A percentile compares a stretch with the other conserved stretches of the same genome.
These are phyloP conservation scores for Cydia amplana DNA, from an alignment of 1,140 invertebrate species.

Conservation along the genomic window DNA sequence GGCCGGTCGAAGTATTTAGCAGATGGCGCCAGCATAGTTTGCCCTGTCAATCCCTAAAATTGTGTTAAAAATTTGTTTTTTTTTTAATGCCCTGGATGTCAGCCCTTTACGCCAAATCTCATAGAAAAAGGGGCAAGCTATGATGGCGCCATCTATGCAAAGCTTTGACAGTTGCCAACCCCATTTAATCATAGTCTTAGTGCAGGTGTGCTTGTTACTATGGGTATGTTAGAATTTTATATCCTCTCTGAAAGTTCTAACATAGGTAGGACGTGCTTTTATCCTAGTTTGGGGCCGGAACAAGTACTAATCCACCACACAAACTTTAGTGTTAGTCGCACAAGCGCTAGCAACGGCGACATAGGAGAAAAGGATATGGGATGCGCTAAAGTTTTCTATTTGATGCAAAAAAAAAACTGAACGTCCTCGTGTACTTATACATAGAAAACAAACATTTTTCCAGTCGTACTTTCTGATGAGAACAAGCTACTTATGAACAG, in stretches of 20 bases:
- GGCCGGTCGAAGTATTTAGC: too few species aligned
- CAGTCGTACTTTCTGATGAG: too few species aligned
- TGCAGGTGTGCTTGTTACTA: not conserved
- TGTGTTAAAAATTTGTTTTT: too few species aligned
- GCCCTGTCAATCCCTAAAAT: too few species aligned
- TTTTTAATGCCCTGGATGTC: too few species aligned
- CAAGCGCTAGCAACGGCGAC: not conserved
- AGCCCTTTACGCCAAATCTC: too few species aligned
- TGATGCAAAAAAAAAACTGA: not conserved
- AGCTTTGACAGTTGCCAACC: too few species aligned
- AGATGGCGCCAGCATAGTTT: too few species aligned
- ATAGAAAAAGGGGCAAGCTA: too few species aligned
- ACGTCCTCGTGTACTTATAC: not conserved
- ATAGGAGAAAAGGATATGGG: not conserved
- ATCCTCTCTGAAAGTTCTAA: not conserved
- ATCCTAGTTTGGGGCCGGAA: not conserved
- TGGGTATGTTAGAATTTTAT: not conserved
- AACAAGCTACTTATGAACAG: too few species aligned
- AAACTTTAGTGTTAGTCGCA: slow-evolving; percentile 21
- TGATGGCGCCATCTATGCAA: too few species aligned
- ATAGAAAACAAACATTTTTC: not conserved
- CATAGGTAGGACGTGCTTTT: slow-evolving; percentile 1
- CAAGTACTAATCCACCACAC: slow-evolving; percentile 15
- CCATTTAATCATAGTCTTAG: not conserved
- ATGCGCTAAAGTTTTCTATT: not conserved